phyloP scores from a whole-genome alignment of 2,888 invertebrate species.

The Xylophagus ater region DNA sequence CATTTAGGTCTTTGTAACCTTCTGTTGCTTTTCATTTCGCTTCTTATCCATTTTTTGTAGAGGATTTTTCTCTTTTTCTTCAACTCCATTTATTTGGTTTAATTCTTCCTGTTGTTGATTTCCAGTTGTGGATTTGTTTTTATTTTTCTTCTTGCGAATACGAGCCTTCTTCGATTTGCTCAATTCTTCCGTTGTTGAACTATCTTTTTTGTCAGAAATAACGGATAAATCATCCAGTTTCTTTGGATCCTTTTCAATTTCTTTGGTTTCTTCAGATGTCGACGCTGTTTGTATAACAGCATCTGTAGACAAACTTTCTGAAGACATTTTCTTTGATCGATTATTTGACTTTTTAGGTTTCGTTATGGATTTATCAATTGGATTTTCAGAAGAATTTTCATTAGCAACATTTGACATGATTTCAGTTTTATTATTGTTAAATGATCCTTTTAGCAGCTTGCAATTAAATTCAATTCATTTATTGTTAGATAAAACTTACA shows the following conservation, averaged over 20 bases:
- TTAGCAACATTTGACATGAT: too few relatives aligned
- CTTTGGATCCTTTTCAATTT: background rate
- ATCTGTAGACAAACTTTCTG: background rate
- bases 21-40: too few relatives aligned
- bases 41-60: too few relatives aligned
- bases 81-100: too few relatives aligned
- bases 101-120: too few relatives aligned
- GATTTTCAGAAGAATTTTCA: background rate
- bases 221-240: too few relatives aligned
- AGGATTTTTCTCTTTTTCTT: too few relatives aligned
- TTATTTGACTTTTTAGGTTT: too few relatives aligned
- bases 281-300: background rate
- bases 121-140: too few relatives aligned
- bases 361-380: background rate
- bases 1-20: too few relatives aligned
- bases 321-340: too few relatives aligned
- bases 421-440: background rate
- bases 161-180: constrained; percentile 9
- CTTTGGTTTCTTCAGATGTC: background rate
- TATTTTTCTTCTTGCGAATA: constrained; percentile 4
- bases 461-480: too few relatives aligned
- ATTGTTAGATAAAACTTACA: background rate
- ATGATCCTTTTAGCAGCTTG: constrained; percentile 18
- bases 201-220: background rate
- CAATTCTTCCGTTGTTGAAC: background rate